Evolutionary conservation across 1,140 invertebrate genomes (phyloP).

Genomic region (Drosophila malerkotliana): DNA sequence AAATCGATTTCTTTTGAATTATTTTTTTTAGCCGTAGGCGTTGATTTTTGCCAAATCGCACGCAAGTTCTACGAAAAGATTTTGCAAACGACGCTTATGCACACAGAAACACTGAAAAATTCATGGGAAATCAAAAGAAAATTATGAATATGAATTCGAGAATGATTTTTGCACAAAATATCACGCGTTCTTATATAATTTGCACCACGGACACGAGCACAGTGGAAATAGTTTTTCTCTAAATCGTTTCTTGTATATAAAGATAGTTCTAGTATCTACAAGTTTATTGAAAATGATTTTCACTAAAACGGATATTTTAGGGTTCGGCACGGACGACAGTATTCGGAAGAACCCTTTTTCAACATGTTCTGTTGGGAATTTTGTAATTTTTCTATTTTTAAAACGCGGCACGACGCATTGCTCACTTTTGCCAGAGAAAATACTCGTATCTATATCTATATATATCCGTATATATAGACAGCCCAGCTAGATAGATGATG

Average conservation of each 20-base stretch:
- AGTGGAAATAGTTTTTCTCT: slow-evolving; percentile 35
- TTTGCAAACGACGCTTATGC: slow-evolving; percentile 52
- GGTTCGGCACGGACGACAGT: slow-evolving; percentile 4
- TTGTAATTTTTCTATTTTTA: slow-evolving; percentile 78
- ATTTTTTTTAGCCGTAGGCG: slow-evolving; percentile 52
- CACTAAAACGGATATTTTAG: slow-evolving; percentile 5
- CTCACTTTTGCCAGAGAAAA: slow-evolving; percentile 79
- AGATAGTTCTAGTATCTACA: slow-evolving; percentile 3
- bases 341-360: slow-evolving; percentile 54
- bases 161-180: slow-evolving; percentile 57
- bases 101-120: slow-evolving; percentile 76
- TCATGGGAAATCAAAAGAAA: slow-evolving; percentile 47
- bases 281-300: not conserved
- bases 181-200: slow-evolving; percentile 76
- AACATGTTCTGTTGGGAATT: slow-evolving; percentile 64
- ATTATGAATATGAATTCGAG: slow-evolving; percentile 23
- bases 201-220: slow-evolving; percentile 31
- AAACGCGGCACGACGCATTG: slow-evolving; percentile 72
- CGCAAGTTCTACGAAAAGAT: slow-evolving; percentile 60
- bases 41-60: slow-evolving; percentile 50
- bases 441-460: slow-evolving; percentile 72
- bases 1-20: slow-evolving; percentile 32
- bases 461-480: slow-evolving; percentile 70
- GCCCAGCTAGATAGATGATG: slow-evolving; percentile 64
- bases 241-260: not conserved